Conservation (phyloP, 2,888 invertebrate species). For the Liopterus haemorrhoidalis region DNA sequence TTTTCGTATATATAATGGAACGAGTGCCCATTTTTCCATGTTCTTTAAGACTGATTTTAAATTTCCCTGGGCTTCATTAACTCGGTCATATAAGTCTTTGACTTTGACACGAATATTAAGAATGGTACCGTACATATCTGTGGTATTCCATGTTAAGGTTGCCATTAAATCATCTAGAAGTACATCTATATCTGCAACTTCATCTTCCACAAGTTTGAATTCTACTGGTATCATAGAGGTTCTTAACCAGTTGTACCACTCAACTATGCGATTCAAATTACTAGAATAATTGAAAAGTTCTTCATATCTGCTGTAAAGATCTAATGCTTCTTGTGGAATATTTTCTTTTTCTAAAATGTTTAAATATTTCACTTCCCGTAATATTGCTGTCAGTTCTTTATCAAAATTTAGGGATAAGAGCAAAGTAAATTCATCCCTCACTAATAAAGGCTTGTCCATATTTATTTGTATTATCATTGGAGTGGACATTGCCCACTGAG, state of each 20-base stretch:
- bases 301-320: constrained; percentile 63
- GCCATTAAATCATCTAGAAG: constrained; percentile 63
- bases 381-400: constrained; percentile 59
- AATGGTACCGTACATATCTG: constrained; percentile 67
- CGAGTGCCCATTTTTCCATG: constrained; percentile 65
- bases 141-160: constrained; percentile 73
- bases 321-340: constrained; percentile 57
- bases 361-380: constrained; percentile 80
- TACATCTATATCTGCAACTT: constrained; percentile 68
- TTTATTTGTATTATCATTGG: constrained; percentile 58
- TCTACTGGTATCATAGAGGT: constrained; percentile 70
- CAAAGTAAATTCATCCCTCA: constrained; percentile 47
- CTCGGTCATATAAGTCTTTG: constrained; percentile 64
- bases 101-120: constrained; percentile 61
- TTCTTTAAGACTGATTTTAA: constrained; percentile 52
- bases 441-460: constrained; percentile 57
- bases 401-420: constrained; percentile 63
- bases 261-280: constrained; percentile 53
- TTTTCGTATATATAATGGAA: constrained; percentile 70
- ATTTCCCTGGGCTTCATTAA: constrained; percentile 62
- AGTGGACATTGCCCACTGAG: constrained; percentile 64
- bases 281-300: constrained; percentile 51
- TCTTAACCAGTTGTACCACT: constrained; percentile 79
- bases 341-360: constrained; percentile 59
- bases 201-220: constrained; percentile 66